phyloP scores from a whole-genome alignment of 2,888 invertebrate genomes.

The Plagiodera versicolora region DNA sequence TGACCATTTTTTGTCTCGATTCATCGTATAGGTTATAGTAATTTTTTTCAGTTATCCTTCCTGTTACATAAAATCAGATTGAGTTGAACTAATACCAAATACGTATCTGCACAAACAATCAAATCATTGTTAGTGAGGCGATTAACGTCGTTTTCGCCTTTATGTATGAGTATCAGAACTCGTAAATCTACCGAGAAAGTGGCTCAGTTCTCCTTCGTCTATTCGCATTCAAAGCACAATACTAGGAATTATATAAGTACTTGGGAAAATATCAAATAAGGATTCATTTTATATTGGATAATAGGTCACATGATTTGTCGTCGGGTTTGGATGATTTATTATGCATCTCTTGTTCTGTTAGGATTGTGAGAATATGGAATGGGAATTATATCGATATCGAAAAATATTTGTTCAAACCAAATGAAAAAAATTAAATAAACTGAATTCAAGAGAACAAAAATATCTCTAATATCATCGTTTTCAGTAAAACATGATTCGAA shows the following conservation, averaged over 20 bases:
- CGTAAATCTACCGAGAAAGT: conserved; percentile 13
- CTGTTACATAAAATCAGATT: no score
- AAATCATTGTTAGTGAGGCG: conserved; percentile 8
- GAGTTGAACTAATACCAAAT: neutral
- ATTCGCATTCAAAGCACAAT: neutral
- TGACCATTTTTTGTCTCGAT: no score
- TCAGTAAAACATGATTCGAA: no score
- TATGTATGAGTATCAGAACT: conserved; percentile 7
- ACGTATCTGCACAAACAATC: neutral
- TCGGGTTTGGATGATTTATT: neutral
- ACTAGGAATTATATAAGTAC: neutral
- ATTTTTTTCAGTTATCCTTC: no score
- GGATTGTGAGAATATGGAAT: no score
- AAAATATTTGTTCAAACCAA: no score
- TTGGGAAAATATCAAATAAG: conserved; percentile 10
- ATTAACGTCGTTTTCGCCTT: conserved; percentile 7
- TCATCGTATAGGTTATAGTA: no score
- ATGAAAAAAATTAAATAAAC: no score
- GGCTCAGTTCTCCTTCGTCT: neutral
- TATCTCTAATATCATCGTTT: no score
- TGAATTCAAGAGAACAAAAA: no score
- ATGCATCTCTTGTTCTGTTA: neutral
- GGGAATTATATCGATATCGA: no score
- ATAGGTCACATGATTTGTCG: neutral
- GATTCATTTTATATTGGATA: neutral